phyloP scores from a whole-genome alignment of 1,140 invertebrate species.

The Drosophila bipectinata region DNA sequence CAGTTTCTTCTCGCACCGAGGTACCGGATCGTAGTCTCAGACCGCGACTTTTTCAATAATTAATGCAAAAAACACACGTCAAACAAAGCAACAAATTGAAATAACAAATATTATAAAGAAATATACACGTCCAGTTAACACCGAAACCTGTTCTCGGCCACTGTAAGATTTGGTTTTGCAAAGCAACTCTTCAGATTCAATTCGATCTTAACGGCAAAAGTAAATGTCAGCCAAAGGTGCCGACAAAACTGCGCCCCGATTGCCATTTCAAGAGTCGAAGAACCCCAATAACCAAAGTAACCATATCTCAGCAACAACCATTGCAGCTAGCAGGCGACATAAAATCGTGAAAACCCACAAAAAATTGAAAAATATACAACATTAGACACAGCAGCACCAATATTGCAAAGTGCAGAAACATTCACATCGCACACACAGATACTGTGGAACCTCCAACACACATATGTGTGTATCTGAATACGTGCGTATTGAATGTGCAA shows the following conservation, averaged over 20 bases:
- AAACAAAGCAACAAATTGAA: slow-evolving; percentile 56
- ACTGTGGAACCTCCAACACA: slow-evolving; percentile 8
- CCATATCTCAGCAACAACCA: slow-evolving; percentile 18
- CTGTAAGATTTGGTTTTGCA: slow-evolving; percentile 57
- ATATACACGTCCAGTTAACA: slow-evolving; percentile 40
- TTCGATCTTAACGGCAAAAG: slow-evolving; percentile 53
- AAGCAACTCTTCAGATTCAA: slow-evolving; percentile 20
- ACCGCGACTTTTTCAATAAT: slow-evolving; percentile 55
- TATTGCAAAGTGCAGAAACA: slow-evolving; percentile 56
- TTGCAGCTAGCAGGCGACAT: slow-evolving; percentile 58
- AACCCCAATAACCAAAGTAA: slow-evolving; percentile 16
- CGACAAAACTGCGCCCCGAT: slow-evolving; percentile 52
- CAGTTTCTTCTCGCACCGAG: slow-evolving; percentile 8
- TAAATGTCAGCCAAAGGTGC: slow-evolving; percentile 65
- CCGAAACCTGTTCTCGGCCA: slow-evolving; percentile 65
- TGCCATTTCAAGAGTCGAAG: slow-evolving; percentile 39
- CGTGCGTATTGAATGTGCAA: slow-evolving; percentile 69
- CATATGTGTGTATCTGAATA: slow-evolving; percentile 54
- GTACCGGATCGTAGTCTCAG: slow-evolving; percentile 25
- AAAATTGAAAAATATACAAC: slow-evolving; percentile 46
- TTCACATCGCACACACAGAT: slow-evolving; percentile 27
- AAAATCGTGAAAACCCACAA: slow-evolving; percentile 62
- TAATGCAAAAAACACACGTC: slow-evolving; percentile 51
- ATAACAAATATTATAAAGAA: slow-evolving; percentile 32
- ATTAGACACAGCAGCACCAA: slow-evolving; percentile 55